Percentiles rank a stretch among this genome's conserved stretches.
phyloP scores from a whole-genome alignment of 2,888 invertebrate genomes.

The Griposia aprilina region DNA sequence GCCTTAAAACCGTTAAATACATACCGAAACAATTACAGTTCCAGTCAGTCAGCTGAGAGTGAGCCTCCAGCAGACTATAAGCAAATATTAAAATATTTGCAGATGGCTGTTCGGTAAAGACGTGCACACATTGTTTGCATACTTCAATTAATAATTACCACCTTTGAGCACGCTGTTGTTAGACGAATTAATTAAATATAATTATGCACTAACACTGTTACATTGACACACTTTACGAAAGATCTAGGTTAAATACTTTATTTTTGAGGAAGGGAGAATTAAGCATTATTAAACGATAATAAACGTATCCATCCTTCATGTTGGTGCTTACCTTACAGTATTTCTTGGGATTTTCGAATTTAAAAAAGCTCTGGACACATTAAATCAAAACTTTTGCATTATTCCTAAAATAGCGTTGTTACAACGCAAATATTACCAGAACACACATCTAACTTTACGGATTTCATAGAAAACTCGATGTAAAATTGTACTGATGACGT shows the following conservation, averaged over 20 bases:
- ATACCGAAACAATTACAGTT: constrained; percentile 14
- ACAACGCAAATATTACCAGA: neutral
- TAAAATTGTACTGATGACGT: neutral
- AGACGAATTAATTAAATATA: neutral
- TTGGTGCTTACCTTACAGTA: neutral
- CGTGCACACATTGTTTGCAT: neutral
- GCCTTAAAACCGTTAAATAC: constrained; percentile 8
- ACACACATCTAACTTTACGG: neutral
- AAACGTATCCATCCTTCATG: no score
- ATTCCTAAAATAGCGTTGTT: neutral
- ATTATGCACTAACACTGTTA: neutral
- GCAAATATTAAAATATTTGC: constrained; percentile 7
- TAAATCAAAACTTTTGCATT: no score
- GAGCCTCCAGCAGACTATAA: constrained; percentile 27
- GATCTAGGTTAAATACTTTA: no score
- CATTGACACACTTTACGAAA: neutral
- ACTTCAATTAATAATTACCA: neutral
- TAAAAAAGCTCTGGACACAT: neutral
- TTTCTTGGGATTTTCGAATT: neutral
- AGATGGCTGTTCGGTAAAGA: neutral
- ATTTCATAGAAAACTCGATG: neutral
- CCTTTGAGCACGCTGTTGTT: neutral
- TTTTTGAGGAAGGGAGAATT: neutral
- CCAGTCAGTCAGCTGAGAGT: constrained; percentile 2
- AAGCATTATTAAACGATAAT: neutral